Conservation (phyloP, 2,888 invertebrate genomes). For the Alentia gelatinosa region DNA sequence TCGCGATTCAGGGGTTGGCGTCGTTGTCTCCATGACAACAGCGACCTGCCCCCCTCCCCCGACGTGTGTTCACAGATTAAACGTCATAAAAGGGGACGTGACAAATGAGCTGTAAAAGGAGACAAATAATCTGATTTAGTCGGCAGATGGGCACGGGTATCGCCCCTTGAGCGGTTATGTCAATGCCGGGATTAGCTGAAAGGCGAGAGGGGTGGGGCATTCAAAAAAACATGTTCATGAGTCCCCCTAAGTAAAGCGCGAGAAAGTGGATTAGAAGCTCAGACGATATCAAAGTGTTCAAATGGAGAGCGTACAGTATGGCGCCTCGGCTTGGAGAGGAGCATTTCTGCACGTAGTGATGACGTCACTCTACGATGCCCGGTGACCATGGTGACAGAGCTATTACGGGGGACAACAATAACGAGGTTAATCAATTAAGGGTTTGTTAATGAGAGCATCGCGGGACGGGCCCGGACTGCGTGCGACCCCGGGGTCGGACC, state of each 20-base stretch:
- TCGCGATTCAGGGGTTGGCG: background rate
- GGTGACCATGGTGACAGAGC: constrained; percentile 34
- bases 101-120: background rate
- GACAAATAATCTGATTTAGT: constrained; percentile 10
- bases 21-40: background rate
- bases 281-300: too few relatives aligned
- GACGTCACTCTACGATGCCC: constrained; percentile 7
- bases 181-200: background rate
- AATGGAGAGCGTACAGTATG: too few relatives aligned
- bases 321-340: too few relatives aligned
- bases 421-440: constrained; percentile 40
- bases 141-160: background rate
- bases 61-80: background rate
- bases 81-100: background rate
- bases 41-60: background rate
- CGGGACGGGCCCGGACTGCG: background rate
- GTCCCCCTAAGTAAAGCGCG: too few relatives aligned
- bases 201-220: too few relatives aligned
- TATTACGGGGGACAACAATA: constrained; percentile 21
- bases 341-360: background rate
- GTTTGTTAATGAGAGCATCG: constrained; percentile 39
- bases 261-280: too few relatives aligned
- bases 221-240: too few relatives aligned
- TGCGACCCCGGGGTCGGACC: background rate
- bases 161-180: background rate